Evolutionary conservation across 2,888 invertebrate species (phyloP).

Genomic region (Oxytorus armatus): DNA sequence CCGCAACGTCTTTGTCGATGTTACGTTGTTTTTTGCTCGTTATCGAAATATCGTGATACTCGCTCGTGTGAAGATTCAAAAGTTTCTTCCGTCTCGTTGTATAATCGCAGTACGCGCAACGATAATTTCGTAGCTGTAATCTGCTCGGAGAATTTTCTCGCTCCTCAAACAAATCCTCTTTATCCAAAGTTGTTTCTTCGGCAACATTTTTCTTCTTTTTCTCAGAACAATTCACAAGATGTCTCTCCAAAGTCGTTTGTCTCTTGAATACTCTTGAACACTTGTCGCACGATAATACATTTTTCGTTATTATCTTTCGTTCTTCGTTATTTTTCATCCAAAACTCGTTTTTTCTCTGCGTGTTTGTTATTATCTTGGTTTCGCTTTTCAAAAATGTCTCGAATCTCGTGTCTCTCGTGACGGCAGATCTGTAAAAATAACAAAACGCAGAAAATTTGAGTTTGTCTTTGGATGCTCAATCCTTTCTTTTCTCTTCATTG

Average conservation of each 20-base stretch:
- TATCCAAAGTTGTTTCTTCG: background rate
- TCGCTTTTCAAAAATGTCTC: constrained; percentile 18
- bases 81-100: constrained; percentile 70
- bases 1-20: constrained; percentile 82
- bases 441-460: constrained; percentile 68
- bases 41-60: no score
- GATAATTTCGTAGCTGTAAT: constrained; percentile 49
- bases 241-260: constrained; percentile 61
- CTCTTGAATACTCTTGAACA: constrained; percentile 69
- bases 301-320: constrained; percentile 21
- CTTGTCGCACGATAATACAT: constrained; percentile 56
- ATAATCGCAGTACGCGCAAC: constrained; percentile 75
- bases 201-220: constrained; percentile 30
- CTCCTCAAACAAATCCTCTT: background rate
- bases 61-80: constrained; percentile 68
- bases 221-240: constrained; percentile 40
- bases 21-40: constrained; percentile 65
- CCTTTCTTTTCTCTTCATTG: constrained; percentile 7
- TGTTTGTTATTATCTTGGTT: constrained; percentile 25
- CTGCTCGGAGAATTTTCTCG: no score
- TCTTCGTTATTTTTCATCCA: no score
- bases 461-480: constrained; percentile 61
- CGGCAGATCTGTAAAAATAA: constrained; percentile 76
- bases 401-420: constrained; percentile 66
- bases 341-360: no score